Evolutionary conservation across 1,140 invertebrate species (phyloP).

Genomic region (Scaptomyza pallida): DNA sequence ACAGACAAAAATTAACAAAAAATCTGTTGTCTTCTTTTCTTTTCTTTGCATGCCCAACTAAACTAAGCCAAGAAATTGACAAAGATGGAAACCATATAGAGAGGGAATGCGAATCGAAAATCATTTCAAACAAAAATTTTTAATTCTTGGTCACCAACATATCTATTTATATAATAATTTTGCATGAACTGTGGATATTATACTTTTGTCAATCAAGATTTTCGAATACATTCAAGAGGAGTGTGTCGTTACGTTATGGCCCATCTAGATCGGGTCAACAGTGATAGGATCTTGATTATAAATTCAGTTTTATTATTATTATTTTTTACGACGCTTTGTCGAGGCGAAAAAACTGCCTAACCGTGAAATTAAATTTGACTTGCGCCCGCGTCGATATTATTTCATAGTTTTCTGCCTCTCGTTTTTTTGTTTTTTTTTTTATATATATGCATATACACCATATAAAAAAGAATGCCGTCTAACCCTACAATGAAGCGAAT

Average conservation of each 20-base stretch:
- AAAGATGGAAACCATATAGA: too few species aligned
- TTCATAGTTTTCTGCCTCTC: conserved; percentile 49
- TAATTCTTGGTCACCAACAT: too few species aligned
- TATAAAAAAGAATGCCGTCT: conserved; percentile 8
- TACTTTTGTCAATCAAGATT: neutral
- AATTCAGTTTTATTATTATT: conserved; percentile 52
- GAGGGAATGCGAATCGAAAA: too few species aligned
- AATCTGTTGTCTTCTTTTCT: too few species aligned
- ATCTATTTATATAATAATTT: neutral
- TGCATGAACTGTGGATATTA: neutral
- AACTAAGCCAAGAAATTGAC: too few species aligned
- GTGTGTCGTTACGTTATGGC: conserved; percentile 18
- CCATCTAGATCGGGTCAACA: neutral
- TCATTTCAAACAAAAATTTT: too few species aligned
- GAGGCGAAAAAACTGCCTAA: conserved; percentile 52
- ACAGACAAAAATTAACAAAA: neutral
- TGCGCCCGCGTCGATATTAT: conserved; percentile 57
- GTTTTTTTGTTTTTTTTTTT: too few species aligned
- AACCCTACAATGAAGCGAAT: neutral
- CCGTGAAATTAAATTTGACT: conserved; percentile 83
- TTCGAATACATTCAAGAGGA: neutral
- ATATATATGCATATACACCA: too few species aligned
- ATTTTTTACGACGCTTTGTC: conserved; percentile 27
- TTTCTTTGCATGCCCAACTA: too few species aligned
- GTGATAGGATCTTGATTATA: conserved; percentile 48